Percentiles rank a stretch among this genome's conserved stretches.
Evolutionary conservation across 2,797 vertebrate species (phyloP).

Genomic region (Neolamprologus multifasciatus): DNA sequence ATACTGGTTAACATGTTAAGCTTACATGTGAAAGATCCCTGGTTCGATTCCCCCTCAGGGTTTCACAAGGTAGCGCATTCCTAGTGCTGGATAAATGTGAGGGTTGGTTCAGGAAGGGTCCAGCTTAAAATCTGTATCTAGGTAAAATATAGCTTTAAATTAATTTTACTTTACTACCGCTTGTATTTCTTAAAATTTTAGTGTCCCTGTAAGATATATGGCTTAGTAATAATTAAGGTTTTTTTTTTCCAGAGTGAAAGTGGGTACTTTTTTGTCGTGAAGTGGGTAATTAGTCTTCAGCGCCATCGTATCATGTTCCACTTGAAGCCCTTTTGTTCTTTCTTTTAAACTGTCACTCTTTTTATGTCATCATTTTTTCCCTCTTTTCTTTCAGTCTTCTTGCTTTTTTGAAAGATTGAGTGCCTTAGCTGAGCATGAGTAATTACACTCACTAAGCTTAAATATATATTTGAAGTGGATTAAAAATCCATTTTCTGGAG

Average conservation of each 20-base stretch:
- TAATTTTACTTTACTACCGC: not conserved
- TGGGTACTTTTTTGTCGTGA: not conserved
- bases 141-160: not conserved
- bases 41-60: not conserved
- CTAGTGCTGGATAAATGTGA: not conserved
- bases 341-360: not conserved
- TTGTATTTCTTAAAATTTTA: not conserved
- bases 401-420: not conserved
- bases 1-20: not conserved
- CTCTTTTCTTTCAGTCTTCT: not conserved
- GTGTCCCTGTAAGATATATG: not conserved
- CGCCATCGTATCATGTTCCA: constrained; percentile 1
- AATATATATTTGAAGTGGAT: not conserved
- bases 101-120: not conserved
- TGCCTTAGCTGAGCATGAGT: not conserved
- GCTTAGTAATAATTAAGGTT: not conserved
- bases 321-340: not conserved
- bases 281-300: constrained; percentile 14
- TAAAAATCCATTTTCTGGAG: not conserved
- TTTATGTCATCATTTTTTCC: not conserved
- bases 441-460: not conserved
- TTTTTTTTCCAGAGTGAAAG: not conserved
- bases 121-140: not conserved
- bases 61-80: not conserved
- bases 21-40: not conserved